Evolutionary conservation across 1,140 invertebrate species (phyloP).

Genomic region (Stenopsyche tienmushanensis): DNA sequence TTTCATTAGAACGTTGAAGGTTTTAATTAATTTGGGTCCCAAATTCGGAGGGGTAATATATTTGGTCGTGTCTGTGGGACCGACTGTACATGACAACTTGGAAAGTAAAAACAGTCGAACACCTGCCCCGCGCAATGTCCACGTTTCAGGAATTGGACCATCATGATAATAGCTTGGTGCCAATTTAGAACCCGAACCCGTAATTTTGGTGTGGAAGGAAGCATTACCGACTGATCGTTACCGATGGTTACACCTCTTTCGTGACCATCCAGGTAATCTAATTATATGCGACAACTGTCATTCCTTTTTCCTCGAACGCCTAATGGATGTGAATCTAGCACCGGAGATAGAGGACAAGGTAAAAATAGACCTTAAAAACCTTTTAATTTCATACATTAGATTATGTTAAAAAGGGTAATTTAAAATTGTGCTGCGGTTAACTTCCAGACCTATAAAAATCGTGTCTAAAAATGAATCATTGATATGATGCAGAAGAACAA

Average conservation of each 20-base stretch:
- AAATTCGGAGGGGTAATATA: too few relatives aligned
- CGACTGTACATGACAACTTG: background rate
- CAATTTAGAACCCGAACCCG: background rate
- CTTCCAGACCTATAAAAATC: too few relatives aligned
- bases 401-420: too few relatives aligned
- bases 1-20: too few relatives aligned
- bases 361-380: too few relatives aligned
- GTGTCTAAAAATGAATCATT: too few relatives aligned
- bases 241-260: background rate
- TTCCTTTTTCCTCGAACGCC: background rate
- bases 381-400: too few relatives aligned
- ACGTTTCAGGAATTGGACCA: background rate
- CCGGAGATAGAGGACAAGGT: background rate
- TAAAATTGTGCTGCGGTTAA: too few relatives aligned
- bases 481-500: too few relatives aligned
- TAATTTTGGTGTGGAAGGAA: background rate
- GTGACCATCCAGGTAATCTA: background rate
- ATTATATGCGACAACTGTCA: background rate
- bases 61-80: too few relatives aligned
- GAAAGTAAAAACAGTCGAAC: background rate
- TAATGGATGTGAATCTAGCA: background rate
- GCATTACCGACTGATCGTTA: background rate
- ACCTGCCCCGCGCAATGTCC: background rate
- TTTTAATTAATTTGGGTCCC: too few relatives aligned
- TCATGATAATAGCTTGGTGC: background rate